Evolutionary conservation across 2,113 vertebrate genomes (phyloP), one percentile per base, ranked within the genome.

Genomic region (Nothoprocta perdicaria): DNA sequence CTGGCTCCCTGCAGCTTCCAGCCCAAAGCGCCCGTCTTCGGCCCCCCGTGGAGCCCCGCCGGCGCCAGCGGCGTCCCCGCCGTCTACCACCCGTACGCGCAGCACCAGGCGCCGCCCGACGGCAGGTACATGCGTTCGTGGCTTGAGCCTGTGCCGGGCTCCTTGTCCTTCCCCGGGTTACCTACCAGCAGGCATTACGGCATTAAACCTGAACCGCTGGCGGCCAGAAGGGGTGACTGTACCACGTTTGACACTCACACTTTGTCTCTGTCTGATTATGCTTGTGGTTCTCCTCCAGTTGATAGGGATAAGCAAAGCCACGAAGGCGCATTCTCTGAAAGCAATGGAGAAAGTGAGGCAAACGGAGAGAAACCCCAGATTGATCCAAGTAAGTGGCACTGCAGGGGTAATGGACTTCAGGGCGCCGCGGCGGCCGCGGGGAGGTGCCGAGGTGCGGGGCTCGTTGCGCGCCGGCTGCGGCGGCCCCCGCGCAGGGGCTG

Each of bases 51-150:
- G 99, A 99, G 97, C 96, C 98, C 99, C 76, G 98, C 98, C 94
- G 97, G 98, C 97, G 98, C 98, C 53, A 97, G 94, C 93, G 90
- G 97, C 41, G 98, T 98, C 88, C 98, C 98, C 81, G 97, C 98
- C 16, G 98, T 98, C 13, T 99, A 99, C 97, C 98, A 99, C 80
- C 98, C 98, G 77, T 99, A 99, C 94, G 98, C 98, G 84, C 98
- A 99, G 93, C 98, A 97, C 62, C 98, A 98, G 92, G 98, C 98
- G 84, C 97, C 99, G 50, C 98, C 98, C 84, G 98, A 99, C 92
- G 98, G 98, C 96, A 98, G 98, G 97, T 99, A 98, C 96, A 98
- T 98, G 98, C 98, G 99, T 95, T 99, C 99, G 77, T 99, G 99
- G 99, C 98, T 99, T 94, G 98, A 99, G 92, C 98, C 99, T 84